These are phyloP conservation scores for Ciconia maguari DNA, from an alignment of 2,113 vertebrate genomes.

Conservation along the genomic window DNA sequence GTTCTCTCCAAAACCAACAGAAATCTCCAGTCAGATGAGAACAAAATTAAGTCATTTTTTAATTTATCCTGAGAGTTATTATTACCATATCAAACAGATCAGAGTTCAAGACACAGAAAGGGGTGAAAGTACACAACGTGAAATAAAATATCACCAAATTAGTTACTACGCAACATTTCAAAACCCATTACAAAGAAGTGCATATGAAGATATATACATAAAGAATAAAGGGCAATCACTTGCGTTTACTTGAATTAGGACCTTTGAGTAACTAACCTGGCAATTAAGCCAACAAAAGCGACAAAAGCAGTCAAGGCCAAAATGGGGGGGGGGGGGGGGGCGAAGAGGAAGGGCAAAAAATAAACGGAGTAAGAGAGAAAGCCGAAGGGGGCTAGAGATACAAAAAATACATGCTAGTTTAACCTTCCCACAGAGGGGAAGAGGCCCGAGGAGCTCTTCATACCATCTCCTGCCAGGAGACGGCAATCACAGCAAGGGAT, in stretches of 20 bases:
- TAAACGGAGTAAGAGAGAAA: not conserved
- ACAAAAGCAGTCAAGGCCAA: not conserved
- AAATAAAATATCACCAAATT: not conserved
- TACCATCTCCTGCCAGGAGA: not conserved
- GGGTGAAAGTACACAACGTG: not conserved
- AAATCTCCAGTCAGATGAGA: not conserved
- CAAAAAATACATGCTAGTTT: rapidly evolving
- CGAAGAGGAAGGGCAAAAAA: too few species aligned
- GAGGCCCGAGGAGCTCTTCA: not conserved
- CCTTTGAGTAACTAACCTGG: not conserved
- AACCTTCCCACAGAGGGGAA: not conserved
- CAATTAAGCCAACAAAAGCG: not conserved
- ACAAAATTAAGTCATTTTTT: not conserved
- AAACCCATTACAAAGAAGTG: not conserved
- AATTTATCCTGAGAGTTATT: not conserved
- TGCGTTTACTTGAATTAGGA: not conserved
- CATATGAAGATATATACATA: rapidly evolving
- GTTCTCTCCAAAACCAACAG: not conserved
- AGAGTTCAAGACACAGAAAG: not conserved
- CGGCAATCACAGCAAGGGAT: rapidly evolving
- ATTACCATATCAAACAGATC: not conserved
- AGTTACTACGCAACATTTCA: not conserved
- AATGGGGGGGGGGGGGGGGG: not conserved
- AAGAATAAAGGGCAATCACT: not conserved
- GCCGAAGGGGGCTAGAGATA: not conserved